Base-by-base conservation (phyloP, 2,888 invertebrate genomes). In the Epirrhoe tristata region DNA sequence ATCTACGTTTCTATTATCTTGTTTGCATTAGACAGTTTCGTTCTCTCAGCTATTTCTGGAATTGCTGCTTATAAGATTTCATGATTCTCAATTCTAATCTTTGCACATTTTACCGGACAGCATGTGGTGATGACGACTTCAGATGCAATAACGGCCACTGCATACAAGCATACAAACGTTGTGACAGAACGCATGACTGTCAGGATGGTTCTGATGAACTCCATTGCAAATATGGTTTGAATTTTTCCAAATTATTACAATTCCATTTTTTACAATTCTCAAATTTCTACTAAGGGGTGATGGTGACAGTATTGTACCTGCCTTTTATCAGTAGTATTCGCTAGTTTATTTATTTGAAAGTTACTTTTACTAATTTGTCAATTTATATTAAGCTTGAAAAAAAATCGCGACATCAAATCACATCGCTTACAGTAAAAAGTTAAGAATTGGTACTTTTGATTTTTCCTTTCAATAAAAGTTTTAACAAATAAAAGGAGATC, bases 71-170 rank as follows among this genome's bases (percentile, higher is more conserved):
- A 58, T 68, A 68, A 59, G 24, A 58, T 43, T 48, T 52, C 53
- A 65, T 66, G 16, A 64, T 36, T 67, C 17, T 57, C 12, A 58
- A 61, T 61, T 69, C 66, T 66, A 69, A 72, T 70, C 59, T 68
- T 72, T 73, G 64, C 60, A 61, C 67, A 76, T 94, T 94, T 85
- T 96, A 95, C 91, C 94, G 95, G 78, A 81, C 86, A 93, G 93
- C 90, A 85, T 93, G 93, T 89, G 88, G 88, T 85, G 85, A 88
- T 71, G 82, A 80, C 74, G 93, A 93, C 90, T 96, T 95, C 94
- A 94, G 93, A 82, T 96, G 96, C 89, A 90, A 91, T 82, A 95
- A 94, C 85, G 95, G 95, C 83, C 89, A 94, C 85, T 96, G 96
- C 90, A 94, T 96, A 74, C 91, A 94, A 74, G 83, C 86, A 75